phyloP scores from a whole-genome alignment of 2,113 vertebrate genomes.

The Polypterus senegalus region DNA sequence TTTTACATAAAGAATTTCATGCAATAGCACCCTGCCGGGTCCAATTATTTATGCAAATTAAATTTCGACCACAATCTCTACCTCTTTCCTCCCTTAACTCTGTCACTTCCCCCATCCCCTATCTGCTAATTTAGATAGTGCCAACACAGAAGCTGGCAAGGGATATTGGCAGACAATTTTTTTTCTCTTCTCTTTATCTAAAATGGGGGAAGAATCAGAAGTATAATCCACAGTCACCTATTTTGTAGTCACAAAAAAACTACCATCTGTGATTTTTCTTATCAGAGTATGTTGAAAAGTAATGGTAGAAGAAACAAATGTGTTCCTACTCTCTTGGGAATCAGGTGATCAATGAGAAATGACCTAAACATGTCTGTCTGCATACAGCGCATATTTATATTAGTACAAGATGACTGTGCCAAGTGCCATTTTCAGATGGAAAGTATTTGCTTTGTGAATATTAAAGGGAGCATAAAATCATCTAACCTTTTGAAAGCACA shows the following conservation, averaged over 20 bases:
- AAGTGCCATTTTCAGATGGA: too few relatives aligned
- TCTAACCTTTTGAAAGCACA: too few relatives aligned
- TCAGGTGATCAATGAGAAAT: too few relatives aligned
- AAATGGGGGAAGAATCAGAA: constrained; percentile 2
- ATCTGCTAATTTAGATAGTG: constrained; percentile 19
- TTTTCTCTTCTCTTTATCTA: constrained; percentile 6
- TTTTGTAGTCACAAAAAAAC: background rate
- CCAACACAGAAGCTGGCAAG: constrained; percentile 16
- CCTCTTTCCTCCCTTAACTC: background rate
- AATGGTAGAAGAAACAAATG: too few relatives aligned
- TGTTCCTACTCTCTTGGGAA: too few relatives aligned
- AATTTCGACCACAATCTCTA: constrained; percentile 16
- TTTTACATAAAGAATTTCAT: constrained; percentile 1
- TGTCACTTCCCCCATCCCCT: background rate
- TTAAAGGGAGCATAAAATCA: too few relatives aligned
- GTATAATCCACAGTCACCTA: background rate
- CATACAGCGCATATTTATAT: too few relatives aligned
- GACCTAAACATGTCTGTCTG: too few relatives aligned
- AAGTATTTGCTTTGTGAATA: too few relatives aligned
- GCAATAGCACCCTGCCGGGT: constrained; percentile 16
- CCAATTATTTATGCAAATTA: constrained; percentile 36
- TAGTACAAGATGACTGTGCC: too few relatives aligned
- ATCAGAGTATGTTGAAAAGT: too few relatives aligned
- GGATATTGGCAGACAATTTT: constrained; percentile 10
- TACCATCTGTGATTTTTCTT: constrained; percentile 1